These are phyloP conservation scores for Ischnura elegans DNA, from an alignment of 2,888 invertebrate genomes.

Conservation along the genomic window DNA sequence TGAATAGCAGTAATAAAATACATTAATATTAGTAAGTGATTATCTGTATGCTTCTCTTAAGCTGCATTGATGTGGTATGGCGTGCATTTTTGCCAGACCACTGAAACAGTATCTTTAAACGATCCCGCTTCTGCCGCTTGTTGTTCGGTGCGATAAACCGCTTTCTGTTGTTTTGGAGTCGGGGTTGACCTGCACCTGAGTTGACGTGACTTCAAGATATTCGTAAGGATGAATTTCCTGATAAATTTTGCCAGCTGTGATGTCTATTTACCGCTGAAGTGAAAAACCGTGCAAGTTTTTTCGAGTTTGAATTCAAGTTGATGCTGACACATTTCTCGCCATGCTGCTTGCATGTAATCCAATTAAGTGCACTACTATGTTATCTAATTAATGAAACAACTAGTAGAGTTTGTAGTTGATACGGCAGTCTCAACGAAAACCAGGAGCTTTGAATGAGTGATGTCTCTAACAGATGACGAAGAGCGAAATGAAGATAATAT, in stretches of 20 bases:
- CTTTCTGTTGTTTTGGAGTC: neutral
- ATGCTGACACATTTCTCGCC: neutral
- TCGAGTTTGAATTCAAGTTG: neutral
- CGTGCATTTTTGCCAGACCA: too few species aligned
- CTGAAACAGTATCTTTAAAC: too few species aligned
- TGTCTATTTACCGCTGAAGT: neutral
- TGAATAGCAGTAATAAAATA: too few species aligned
- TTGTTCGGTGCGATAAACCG: neutral
- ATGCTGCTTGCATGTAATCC: neutral
- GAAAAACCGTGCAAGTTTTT: neutral
- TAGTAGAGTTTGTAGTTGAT: neutral
- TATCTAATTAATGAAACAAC: conserved; percentile 32
- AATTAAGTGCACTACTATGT: neutral
- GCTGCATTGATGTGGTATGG: too few species aligned
- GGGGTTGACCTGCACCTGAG: neutral
- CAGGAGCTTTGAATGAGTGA: conserved; percentile 40
- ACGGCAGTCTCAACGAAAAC: neutral
- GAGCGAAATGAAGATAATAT: conserved; percentile 61
- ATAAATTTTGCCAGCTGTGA: neutral
- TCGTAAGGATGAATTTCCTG: neutral
- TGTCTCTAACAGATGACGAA: conserved; percentile 58
- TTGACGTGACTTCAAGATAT: too few species aligned
- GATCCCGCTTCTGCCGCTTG: neutral
- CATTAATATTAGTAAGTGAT: too few species aligned
- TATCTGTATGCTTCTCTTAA: too few species aligned